These are phyloP conservation scores for Polypterus senegalus DNA, from an alignment of 2,113 vertebrate species.

Conservation along the genomic window DNA sequence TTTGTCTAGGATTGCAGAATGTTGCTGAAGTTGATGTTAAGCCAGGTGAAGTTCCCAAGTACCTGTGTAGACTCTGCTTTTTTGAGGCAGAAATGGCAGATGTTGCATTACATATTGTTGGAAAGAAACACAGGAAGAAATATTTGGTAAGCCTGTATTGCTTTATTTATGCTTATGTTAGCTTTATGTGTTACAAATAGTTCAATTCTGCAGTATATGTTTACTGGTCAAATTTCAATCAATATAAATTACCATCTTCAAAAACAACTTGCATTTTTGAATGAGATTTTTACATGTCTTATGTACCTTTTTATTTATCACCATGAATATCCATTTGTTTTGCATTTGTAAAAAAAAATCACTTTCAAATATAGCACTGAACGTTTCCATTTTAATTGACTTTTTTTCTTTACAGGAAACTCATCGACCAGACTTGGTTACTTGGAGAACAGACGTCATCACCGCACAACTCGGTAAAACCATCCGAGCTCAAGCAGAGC, in stretches of 20 bases:
- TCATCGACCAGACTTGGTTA: conserved; percentile 47
- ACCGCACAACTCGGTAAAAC: conserved; percentile 33
- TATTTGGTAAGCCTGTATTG: conserved; percentile 39
- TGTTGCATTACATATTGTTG: conserved; percentile 45
- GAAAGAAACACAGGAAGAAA: conserved; percentile 53
- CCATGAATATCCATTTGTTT: not conserved
- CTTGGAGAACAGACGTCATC: conserved; percentile 25
- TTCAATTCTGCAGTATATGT: no score
- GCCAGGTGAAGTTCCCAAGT: conserved; percentile 21
- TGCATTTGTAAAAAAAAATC: not conserved
- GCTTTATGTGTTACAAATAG: no score
- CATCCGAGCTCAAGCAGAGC: conserved; percentile 42
- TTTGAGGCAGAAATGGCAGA: conserved; percentile 26
- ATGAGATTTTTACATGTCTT: not conserved
- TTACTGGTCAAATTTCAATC: not conserved
- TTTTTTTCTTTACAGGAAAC: conserved; percentile 28
- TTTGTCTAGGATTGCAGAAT: conserved; percentile 35
- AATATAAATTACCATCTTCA: not conserved
- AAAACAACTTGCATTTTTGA: not conserved
- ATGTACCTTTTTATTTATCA: not conserved
- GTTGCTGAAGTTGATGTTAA: conserved; percentile 29
- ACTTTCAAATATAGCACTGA: not conserved
- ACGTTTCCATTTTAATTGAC: not conserved
- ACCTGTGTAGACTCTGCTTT: conserved; percentile 39
- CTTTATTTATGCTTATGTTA: no score